Conservation (phyloP, 2,888 invertebrate species). For the Oxytorus armatus region DNA sequence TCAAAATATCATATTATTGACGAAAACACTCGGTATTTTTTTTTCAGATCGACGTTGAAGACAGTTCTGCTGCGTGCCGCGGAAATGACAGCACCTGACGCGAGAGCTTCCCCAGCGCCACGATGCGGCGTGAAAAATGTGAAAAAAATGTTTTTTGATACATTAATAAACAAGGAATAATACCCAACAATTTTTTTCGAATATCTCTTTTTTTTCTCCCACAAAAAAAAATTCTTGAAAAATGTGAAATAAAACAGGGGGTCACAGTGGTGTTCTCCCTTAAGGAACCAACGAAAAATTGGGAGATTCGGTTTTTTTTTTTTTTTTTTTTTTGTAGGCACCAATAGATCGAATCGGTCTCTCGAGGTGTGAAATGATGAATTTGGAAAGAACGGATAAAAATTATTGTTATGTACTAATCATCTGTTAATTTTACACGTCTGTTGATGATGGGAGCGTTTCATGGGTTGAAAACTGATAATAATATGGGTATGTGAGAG, state of each 20-base stretch:
- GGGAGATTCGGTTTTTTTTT: neutral
- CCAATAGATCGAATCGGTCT: conserved; percentile 40
- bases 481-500: conserved; percentile 64
- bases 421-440: conserved; percentile 52
- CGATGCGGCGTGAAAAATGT: too few relatives aligned
- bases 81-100: too few relatives aligned
- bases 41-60: too few relatives aligned
- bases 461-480: conserved; percentile 61
- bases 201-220: neutral
- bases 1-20: too few relatives aligned
- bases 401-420: conserved; percentile 55
- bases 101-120: too few relatives aligned
- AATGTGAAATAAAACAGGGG: too few relatives aligned
- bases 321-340: neutral
- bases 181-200: neutral
- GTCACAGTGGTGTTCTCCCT: too few relatives aligned
- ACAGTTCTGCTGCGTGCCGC: too few relatives aligned
- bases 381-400: neutral
- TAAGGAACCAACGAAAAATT: conserved; percentile 1
- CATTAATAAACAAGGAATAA: too few relatives aligned
- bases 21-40: too few relatives aligned
- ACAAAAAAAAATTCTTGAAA: too few relatives aligned
- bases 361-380: neutral
- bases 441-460: conserved; percentile 58
- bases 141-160: too few relatives aligned